Evolutionary conservation across 1,140 invertebrate genomes (phyloP).

Genomic region (Trichonephila clavata): DNA sequence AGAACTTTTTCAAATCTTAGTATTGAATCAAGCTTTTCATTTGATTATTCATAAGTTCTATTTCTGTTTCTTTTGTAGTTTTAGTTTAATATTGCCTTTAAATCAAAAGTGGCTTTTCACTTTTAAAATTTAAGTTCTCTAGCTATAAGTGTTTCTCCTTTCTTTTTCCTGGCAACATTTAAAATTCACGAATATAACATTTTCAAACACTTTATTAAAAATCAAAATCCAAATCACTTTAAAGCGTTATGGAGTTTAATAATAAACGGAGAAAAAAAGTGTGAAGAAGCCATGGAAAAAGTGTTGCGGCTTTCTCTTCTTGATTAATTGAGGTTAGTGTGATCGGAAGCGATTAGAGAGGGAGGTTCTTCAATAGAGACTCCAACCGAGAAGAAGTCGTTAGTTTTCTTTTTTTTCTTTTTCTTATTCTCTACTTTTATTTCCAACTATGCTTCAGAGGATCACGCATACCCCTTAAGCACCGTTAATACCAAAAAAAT

Average conservation of each 20-base stretch:
- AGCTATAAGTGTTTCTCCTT: too few species aligned
- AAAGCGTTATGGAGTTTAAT: not conserved
- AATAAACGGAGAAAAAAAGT: not conserved
- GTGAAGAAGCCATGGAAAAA: conserved; percentile 4
- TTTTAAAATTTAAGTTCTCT: too few species aligned
- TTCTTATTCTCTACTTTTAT: conserved; percentile 22
- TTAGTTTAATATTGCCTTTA: too few species aligned
- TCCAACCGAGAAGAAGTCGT: conserved; percentile 13
- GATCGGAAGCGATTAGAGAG: conserved; percentile 33
- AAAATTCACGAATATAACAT: too few species aligned
- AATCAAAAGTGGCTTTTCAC: too few species aligned
- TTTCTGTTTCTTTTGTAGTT: too few species aligned
- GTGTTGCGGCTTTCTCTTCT: conserved; percentile 15
- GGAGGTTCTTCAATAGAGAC: conserved; percentile 14
- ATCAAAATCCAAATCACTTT: not conserved
- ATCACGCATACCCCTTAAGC: conserved; percentile 30
- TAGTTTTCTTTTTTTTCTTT: not conserved
- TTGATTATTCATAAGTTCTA: too few species aligned
- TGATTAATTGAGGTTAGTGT: conserved; percentile 31
- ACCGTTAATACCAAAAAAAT: conserved; percentile 6
- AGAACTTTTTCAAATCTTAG: too few species aligned
- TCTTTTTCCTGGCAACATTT: too few species aligned
- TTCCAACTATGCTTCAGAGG: not conserved
- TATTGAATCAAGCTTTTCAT: too few species aligned
- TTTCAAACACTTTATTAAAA: too few species aligned